phyloP scores from a whole-genome alignment of 2,113 vertebrate species.

The Oreotrochilus melanogaster region DNA sequence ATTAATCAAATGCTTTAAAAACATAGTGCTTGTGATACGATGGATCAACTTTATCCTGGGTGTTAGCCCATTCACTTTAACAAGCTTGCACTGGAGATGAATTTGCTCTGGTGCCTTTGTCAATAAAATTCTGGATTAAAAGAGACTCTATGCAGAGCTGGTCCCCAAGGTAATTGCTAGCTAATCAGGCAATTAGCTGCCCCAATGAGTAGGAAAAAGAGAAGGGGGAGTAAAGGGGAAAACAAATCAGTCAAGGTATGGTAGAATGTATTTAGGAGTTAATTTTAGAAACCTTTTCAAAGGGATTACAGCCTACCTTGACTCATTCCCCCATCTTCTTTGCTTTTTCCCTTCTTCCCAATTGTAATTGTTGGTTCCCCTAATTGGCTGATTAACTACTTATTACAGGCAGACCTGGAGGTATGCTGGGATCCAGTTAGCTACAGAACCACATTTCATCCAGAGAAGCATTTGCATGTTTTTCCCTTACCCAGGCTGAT shows the following conservation, averaged over 20 bases:
- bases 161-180: slow-evolving; percentile 76
- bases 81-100: neutral
- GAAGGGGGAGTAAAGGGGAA: slow-evolving; percentile 37
- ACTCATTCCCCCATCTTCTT: slow-evolving; percentile 59
- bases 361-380: slow-evolving; percentile 74
- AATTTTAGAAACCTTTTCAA: slow-evolving; percentile 72
- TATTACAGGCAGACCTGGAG: slow-evolving; percentile 50
- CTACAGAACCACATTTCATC: neutral
- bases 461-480: neutral
- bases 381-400: slow-evolving; percentile 80
- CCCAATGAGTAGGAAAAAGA: slow-evolving; percentile 67
- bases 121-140: slow-evolving; percentile 70
- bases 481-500: neutral
- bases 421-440: slow-evolving; percentile 20
- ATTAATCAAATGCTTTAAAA: slow-evolving; percentile 50
- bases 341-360: slow-evolving; percentile 58
- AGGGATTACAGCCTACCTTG: slow-evolving; percentile 76
- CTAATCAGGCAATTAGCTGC: slow-evolving; percentile 83
- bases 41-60: slow-evolving; percentile 1
- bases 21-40: neutral
- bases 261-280: slow-evolving; percentile 51
- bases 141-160: slow-evolving; percentile 41
- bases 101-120: slow-evolving; percentile 70
- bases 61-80: slow-evolving; percentile 25
- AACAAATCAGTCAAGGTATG: slow-evolving; percentile 75